These are phyloP conservation scores for Cyanocitta stelleri DNA, from an alignment of 2,113 vertebrate genomes.

Conservation along the genomic window DNA sequence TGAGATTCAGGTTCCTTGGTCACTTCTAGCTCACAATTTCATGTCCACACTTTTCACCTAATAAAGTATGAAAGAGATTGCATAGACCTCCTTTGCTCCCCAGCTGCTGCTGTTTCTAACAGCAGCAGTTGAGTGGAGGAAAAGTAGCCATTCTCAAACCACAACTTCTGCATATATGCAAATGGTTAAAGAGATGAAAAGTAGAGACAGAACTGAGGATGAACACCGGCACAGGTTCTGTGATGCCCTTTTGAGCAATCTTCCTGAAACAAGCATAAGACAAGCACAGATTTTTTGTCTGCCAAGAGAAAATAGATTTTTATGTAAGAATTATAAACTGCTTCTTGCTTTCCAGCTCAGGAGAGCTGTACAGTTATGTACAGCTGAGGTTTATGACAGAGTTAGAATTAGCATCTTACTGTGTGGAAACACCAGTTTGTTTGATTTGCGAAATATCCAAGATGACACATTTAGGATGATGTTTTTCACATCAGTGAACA, in stretches of 20 bases:
- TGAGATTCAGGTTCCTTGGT: neutral
- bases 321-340: neutral
- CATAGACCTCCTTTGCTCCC: neutral
- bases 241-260: neutral
- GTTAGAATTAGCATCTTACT: neutral
- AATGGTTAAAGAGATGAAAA: neutral
- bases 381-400: neutral
- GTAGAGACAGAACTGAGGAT: neutral
- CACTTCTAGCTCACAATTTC: neutral
- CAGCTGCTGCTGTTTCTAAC: neutral
- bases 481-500: neutral
- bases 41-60: neutral
- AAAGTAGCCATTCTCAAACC: neutral
- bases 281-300: neutral
- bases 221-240: neutral
- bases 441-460: neutral
- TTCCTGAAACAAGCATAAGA: neutral
- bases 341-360: neutral
- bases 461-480: neutral
- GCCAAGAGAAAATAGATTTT: neutral
- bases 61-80: neutral
- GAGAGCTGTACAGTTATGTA: neutral
- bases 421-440: neutral
- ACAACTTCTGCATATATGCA: neutral
- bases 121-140: neutral